Base-by-base conservation (phyloP, 2,888 invertebrate species). In the Tetropium fuscum region DNA sequence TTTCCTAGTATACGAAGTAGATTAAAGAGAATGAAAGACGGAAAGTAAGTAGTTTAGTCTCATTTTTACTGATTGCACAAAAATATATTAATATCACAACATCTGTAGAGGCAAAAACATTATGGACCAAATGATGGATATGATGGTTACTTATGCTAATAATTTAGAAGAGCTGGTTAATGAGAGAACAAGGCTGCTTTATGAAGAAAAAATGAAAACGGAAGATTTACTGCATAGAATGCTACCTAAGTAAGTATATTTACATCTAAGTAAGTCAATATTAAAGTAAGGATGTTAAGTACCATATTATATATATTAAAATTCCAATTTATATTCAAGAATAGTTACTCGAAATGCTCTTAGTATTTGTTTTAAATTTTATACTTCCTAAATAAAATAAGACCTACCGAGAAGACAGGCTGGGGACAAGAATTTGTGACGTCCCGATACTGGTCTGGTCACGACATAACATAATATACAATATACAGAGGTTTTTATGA, bases 121-220 rank as follows among this genome's bases (percentile, higher is more conserved):
- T 72, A 94, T 96, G 94, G 96, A 97, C 82, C 95, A 96, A 86
- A 95, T 97, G 94, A 95, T 97, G 91, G 92, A 93, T 74, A 95
- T 96, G 94, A 95, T 97, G 95, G 97, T 95, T 81, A 95, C 94
- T 77, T 96, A 97, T 82, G 95, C 96, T 58, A 93, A 94, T 81
- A 94, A 97, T 84, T 88, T 97, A 83, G 97, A 97, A 83, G 95
- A 95, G 81, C 88, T 97, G 83, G 97, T 97, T 78, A 91, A 88
- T 75, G 95, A 97, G 83, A 87, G 97, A 75, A 97, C 97, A 66
- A 88, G 92, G 78, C 87, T 94, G 77, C 85, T 97, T 75, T 90
- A 89, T 76, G 95, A 95, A 83, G 96, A 97, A 81, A 96, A 97
- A 80, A 90, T 93, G 81, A 95, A 96, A 84, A 95, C 95, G 11